Conservation (phyloP, 1,140 invertebrate genomes). For the Nasonia longicornis region DNA sequence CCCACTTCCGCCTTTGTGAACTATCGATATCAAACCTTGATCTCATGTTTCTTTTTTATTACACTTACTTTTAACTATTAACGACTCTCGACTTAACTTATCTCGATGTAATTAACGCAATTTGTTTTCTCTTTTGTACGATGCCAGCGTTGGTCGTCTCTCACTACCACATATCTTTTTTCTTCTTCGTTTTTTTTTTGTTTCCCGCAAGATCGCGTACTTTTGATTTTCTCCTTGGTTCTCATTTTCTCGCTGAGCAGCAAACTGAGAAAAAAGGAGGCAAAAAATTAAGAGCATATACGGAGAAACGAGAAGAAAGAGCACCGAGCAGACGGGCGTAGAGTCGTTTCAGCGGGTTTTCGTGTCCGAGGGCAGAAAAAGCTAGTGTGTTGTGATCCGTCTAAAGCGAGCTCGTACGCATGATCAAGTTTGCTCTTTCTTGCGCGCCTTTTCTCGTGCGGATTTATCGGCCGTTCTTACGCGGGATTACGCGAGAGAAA, state of each 20-base stretch:
- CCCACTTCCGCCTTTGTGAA: constrained; percentile 54
- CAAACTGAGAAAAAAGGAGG: neutral
- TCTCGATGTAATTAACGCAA: constrained; percentile 53
- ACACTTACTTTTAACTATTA: constrained; percentile 60
- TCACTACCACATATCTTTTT: constrained; percentile 55
- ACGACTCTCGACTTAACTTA: constrained; percentile 48
- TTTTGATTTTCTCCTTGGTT: constrained; percentile 39
- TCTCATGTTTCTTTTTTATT: constrained; percentile 62
- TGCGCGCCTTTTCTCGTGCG: constrained; percentile 14
- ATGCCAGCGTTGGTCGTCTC: constrained; percentile 53
- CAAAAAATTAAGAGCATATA: neutral
- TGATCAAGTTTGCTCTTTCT: constrained; percentile 40
- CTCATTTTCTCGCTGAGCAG: constrained; percentile 14
- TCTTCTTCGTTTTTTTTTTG: constrained; percentile 51
- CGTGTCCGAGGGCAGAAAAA: neutral
- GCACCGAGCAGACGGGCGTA: neutral
- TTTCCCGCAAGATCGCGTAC: constrained; percentile 16
- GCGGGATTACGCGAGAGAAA: constrained; percentile 42
- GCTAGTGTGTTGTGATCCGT: constrained; percentile 21
- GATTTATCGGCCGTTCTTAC: constrained; percentile 32
- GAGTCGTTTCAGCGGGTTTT: constrained; percentile 31
- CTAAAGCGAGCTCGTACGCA: constrained; percentile 9
- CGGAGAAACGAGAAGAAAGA: constrained; percentile 3
- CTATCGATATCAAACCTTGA: constrained; percentile 63
- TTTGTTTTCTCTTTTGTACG: constrained; percentile 41